Conservation (phyloP, 2,113 vertebrate species). For the Mus spicilegus region DNA sequence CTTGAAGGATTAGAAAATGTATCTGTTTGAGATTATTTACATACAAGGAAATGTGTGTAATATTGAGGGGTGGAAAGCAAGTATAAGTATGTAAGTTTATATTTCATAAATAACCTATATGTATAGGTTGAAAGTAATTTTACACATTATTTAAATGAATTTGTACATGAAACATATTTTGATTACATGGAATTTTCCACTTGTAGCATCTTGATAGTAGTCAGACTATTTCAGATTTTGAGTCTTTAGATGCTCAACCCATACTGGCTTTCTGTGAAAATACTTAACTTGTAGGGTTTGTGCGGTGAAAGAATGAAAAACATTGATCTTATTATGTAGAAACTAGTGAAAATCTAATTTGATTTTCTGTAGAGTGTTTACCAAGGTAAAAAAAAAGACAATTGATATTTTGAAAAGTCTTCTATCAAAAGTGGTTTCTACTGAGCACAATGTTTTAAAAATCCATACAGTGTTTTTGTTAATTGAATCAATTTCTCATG, state of each 20-base stretch:
- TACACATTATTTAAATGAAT: background rate
- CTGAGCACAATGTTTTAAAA: background rate
- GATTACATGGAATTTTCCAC: background rate
- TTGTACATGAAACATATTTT: background rate
- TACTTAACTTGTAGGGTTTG: background rate
- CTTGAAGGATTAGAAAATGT: background rate
- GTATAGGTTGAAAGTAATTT: background rate
- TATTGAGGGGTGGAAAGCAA: background rate
- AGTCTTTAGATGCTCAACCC: background rate
- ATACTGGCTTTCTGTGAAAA: conserved; percentile 27
- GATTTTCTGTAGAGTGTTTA: background rate
- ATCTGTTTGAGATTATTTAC: background rate
- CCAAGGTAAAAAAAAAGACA: background rate
- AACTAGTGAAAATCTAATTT: conserved; percentile 50
- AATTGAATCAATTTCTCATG: conserved; percentile 39
- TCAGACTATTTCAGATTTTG: background rate
- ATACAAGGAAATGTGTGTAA: background rate
- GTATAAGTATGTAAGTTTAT: background rate
- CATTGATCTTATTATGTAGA: background rate
- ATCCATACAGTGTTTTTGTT: conserved; percentile 14
- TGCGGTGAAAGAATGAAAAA: background rate
- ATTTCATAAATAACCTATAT: background rate
- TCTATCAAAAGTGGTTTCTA: conserved; percentile 43
- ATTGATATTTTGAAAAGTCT: conserved; percentile 34
- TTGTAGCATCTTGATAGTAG: background rate